A percentile compares a stretch with the other conserved stretches of the same genome.
phyloP scores from a whole-genome alignment of 2,113 vertebrate genomes.

The Myrmecobius fasciatus region DNA sequence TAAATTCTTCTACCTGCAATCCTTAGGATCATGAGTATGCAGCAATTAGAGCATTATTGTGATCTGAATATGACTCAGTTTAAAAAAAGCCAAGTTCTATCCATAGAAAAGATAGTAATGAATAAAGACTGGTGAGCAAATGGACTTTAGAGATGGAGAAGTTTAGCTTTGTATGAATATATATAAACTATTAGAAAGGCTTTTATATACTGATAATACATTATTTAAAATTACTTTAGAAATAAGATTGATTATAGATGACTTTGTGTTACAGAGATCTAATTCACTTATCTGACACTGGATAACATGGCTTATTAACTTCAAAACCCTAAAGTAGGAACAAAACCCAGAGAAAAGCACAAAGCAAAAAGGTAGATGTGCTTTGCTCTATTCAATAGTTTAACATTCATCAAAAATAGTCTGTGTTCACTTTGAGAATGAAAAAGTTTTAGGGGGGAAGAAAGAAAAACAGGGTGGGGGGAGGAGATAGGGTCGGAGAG shows the following conservation, averaged over 20 bases:
- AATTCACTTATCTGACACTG: not conserved
- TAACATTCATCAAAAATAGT: not conserved
- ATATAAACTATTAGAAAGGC: not conserved
- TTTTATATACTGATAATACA: not conserved
- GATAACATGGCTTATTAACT: not conserved
- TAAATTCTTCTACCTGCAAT: not conserved
- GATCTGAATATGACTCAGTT: not conserved
- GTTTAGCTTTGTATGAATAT: not conserved
- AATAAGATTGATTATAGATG: not conserved
- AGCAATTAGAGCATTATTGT: not conserved
- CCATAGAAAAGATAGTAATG: not conserved
- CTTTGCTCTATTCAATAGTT: not conserved
- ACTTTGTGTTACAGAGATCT: not conserved
- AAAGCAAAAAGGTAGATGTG: not conserved
- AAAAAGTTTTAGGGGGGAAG: not conserved
- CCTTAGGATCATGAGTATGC: not conserved
- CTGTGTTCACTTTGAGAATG: not conserved
- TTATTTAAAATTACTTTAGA: not conserved
- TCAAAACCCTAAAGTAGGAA: not conserved
- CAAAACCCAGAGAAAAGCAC: not conserved
- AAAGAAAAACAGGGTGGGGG: too few relatives aligned
- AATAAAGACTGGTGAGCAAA: not conserved
- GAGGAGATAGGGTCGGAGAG: not conserved
- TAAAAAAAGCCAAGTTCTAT: not conserved
- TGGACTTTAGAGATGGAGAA: not conserved